phyloP scores from a whole-genome alignment of 2,888 invertebrate genomes.

The Salticus scenicus region DNA sequence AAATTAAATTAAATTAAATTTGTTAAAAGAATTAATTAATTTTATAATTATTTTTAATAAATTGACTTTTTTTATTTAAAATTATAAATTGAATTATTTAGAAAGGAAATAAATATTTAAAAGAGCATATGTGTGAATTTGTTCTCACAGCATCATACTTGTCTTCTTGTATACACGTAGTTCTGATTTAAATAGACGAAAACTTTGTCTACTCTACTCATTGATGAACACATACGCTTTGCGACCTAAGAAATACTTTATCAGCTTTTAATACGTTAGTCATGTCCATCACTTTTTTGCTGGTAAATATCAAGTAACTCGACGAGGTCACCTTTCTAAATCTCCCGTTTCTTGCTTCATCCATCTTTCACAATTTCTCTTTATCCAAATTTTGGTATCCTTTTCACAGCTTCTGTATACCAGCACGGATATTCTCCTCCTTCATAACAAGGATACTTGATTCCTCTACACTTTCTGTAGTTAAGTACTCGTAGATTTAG shows the following conservation, averaged over 20 bases:
- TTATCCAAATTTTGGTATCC: neutral
- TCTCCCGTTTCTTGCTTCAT: neutral
- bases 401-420: neutral
- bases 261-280: neutral
- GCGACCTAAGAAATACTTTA: neutral
- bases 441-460: neutral
- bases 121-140: too few relatives aligned
- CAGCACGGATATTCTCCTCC: neutral
- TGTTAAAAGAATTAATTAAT: too few relatives aligned
- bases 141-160: too few relatives aligned
- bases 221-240: neutral
- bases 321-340: neutral
- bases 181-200: too few relatives aligned
- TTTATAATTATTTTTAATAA: too few relatives aligned
- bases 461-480: neutral
- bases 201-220: neutral
- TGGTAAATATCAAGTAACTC: neutral
- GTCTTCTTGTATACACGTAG: neutral
- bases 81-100: too few relatives aligned
- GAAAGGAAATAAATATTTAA: too few relatives aligned
- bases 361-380: neutral
- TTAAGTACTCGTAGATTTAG: constrained; percentile 7
- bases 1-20: too few relatives aligned
- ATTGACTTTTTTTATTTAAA: too few relatives aligned
- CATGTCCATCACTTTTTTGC: neutral